These are phyloP conservation scores for Diloba caeruleocephala DNA, from an alignment of 2,888 invertebrate genomes.

Conservation along the genomic window DNA sequence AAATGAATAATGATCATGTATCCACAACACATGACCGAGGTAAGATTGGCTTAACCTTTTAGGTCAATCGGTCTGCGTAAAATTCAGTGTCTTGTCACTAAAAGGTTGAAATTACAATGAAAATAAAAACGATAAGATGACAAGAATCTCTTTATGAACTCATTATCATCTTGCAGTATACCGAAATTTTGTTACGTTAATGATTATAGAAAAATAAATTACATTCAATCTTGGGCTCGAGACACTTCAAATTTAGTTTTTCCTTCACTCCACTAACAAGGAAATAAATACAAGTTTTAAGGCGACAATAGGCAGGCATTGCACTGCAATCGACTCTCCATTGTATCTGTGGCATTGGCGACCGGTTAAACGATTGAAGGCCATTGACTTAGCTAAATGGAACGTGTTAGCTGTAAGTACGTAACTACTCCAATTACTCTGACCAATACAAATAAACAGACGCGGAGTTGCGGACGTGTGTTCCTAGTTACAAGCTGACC, in stretches of 20 bases:
- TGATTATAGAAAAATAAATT: no score
- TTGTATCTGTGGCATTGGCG: slow-evolving; percentile 77
- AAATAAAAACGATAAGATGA: no score
- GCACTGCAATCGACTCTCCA: slow-evolving; percentile 60
- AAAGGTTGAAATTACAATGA: no score
- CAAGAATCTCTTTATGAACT: no score
- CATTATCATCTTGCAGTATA: no score
- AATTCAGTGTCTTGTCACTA: no score
- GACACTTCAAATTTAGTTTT: slow-evolving; percentile 21
- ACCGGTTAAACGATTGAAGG: slow-evolving; percentile 72
- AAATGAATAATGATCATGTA: no score
- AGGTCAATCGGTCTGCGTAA: no score
- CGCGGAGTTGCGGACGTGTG: background rate
- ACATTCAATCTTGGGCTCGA: background rate
- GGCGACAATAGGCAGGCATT: slow-evolving; percentile 59
- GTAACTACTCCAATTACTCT: slow-evolving; percentile 43
- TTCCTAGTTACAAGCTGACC: background rate
- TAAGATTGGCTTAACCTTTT: no score
- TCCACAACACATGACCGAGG: no score
- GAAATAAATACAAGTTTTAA: slow-evolving; percentile 50
- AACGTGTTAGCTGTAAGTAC: slow-evolving; percentile 46
- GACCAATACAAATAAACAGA: slow-evolving; percentile 23
- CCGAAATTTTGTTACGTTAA: no score
- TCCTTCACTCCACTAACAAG: slow-evolving; percentile 42
- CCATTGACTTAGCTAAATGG: slow-evolving; percentile 61